Base-by-base conservation (phyloP, 2,113 vertebrate genomes). In the Phalacrocorax aristotelis region DNA sequence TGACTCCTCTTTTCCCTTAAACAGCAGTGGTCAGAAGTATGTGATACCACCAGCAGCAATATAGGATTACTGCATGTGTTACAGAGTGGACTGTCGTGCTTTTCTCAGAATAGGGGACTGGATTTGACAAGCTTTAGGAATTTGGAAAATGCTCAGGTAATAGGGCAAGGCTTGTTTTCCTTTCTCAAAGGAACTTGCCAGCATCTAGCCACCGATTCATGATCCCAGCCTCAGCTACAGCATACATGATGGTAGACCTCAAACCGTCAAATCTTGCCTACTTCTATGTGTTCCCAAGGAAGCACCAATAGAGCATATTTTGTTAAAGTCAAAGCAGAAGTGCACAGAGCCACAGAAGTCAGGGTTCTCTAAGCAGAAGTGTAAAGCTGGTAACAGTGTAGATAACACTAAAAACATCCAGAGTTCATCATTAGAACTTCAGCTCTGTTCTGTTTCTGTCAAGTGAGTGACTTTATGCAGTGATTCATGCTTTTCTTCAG, bases 401-500 rank as follows among this genome's bases (percentile, higher is more conserved):
- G 68, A 74, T 32, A 72, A 55, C 91, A 40, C 32, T 44, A 18
- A 79, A 91, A 26, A 27, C 34, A 60, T 52, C 11, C 51, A n/a
- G 57, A 81, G 55, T 80, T 95, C 68, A 42, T 71, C 16, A 14
- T 20, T 70, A 94, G n/a, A 78, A 93, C 61, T 83, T 75, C 4
- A 16, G 6, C 49, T 85, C 26, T 79, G 76, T 89, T 70, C 46
- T 85, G 8, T 68, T 87, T 82, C 58, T 84, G 32, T 88, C 82
- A 77, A 42, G 72, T 54, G 34, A 81, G 29, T 87, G 34, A 77
- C 34, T 77, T 94, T 51, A n/a, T 42, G 42, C 55, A 74, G 48
- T 66, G 88, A 93, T 92, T 94, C 34, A 61, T 83, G 32, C 62
- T 92, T 92, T 90, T 77, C 42, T 94, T 88, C 66, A 42, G 55